Percentiles rank a stretch among this genome's conserved stretches.
These are phyloP conservation scores for Colistium nudipinnis DNA, from an alignment of 2,113 vertebrate genomes.

Conservation along the genomic window DNA sequence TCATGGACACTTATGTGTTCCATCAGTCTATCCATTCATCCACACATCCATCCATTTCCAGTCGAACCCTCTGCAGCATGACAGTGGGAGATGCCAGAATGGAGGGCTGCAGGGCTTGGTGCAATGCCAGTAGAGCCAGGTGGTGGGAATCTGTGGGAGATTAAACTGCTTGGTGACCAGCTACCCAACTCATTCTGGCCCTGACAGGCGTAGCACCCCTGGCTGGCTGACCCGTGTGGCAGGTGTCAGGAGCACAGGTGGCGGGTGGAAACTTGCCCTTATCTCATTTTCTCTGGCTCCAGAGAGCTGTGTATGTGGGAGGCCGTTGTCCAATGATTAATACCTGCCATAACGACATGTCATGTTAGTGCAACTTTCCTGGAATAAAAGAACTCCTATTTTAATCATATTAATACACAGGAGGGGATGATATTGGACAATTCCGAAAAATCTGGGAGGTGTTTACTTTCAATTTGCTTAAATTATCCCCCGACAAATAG, in stretches of 20 bases:
- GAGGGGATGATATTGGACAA: not conserved
- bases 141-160: conserved; percentile 76
- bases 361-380: not conserved
- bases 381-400: not conserved
- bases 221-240: conserved; percentile 56
- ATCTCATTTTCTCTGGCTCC: conserved; percentile 15
- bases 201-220: conserved; percentile 58
- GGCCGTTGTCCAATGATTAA: conserved; percentile 2
- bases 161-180: conserved; percentile 73
- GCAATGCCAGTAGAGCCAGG: conserved; percentile 71
- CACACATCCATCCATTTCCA: conserved; percentile 26
- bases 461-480: not conserved
- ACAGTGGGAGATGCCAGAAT: conserved; percentile 62
- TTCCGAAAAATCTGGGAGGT: not conserved
- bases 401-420: not conserved
- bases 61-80: conserved; percentile 37
- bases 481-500: not conserved
- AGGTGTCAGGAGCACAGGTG: conserved; percentile 48
- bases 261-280: conserved; percentile 44
- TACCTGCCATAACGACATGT: not conserved
- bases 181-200: conserved; percentile 53
- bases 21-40: conserved; percentile 13
- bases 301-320: conserved; percentile 1
- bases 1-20: not conserved
- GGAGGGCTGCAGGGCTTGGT: conserved; percentile 55